Evolutionary conservation across 2,888 invertebrate genomes (phyloP).

Genomic region (Odontocerum albicorne): DNA sequence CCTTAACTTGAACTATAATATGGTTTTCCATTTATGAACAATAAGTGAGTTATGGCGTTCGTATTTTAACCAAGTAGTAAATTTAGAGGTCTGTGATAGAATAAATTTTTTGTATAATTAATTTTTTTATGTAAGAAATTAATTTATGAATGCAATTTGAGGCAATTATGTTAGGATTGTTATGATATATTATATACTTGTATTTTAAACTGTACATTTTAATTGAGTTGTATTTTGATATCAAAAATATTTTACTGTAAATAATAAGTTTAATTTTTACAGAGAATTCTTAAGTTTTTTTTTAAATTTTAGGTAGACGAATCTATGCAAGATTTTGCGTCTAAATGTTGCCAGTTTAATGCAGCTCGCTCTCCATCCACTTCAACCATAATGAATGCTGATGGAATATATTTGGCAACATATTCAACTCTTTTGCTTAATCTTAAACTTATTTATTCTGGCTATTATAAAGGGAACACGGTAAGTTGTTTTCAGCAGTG

Average conservation of each 20-base stretch:
- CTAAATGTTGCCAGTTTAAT: constrained; percentile 82
- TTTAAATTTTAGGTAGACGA: constrained; percentile 69
- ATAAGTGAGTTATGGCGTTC: too few species aligned
- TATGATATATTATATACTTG: neutral
- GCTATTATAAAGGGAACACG: constrained; percentile 68
- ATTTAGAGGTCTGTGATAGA: too few species aligned
- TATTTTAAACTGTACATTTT: neutral
- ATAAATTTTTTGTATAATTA: too few species aligned
- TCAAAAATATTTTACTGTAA: neutral
- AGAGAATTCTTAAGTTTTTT: neutral
- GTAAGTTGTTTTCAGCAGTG: too few species aligned
- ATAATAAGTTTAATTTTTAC: neutral
- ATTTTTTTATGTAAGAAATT: too few species aligned
- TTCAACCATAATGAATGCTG: constrained; percentile 86
- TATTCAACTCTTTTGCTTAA: constrained; percentile 83
- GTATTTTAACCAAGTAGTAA: too few species aligned
- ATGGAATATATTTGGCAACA: constrained; percentile 90
- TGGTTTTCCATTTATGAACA: too few species aligned
- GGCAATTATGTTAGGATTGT: neutral
- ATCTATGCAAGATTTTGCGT: constrained; percentile 88
- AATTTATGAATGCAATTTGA: too few species aligned
- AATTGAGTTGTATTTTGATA: neutral
- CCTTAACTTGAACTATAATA: too few species aligned
- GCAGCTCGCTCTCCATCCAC: constrained; percentile 64
- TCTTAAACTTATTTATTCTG: constrained; percentile 73